Conservation (phyloP, 1,140 invertebrate species). For the Pseudomyrmex gracilis region DNA sequence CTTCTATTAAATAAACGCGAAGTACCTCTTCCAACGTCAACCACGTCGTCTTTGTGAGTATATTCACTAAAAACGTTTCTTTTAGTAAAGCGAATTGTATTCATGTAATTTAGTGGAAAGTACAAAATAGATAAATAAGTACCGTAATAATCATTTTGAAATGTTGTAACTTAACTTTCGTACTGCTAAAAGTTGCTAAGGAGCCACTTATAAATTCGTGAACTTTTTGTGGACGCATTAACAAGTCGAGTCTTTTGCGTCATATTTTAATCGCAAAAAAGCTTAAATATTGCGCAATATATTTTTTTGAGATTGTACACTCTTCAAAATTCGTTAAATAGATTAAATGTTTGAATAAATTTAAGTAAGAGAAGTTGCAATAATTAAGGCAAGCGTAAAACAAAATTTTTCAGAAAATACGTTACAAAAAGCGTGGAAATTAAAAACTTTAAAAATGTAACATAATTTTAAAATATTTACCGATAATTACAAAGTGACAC, state of each 20-base stretch:
- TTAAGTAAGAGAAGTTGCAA: background rate
- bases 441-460: background rate
- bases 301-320: background rate
- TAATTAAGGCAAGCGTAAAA: background rate
- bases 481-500: background rate
- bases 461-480: background rate
- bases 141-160: background rate
- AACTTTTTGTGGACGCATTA: background rate
- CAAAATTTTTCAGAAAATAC: no score
- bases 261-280: background rate
- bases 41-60: constrained; percentile 73
- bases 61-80: constrained; percentile 36
- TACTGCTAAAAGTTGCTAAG: background rate
- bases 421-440: no score
- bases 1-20: constrained; percentile 80
- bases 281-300: background rate
- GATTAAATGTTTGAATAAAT: no score
- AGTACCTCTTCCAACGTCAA: constrained; percentile 71
- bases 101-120: background rate
- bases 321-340: background rate
- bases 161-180: constrained; percentile 22
- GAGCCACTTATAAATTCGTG: constrained; percentile 7
- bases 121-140: background rate
- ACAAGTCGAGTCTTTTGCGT: background rate
- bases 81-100: background rate